A percentile compares a stretch with the other conserved stretches of the same genome.
phyloP scores from a whole-genome alignment of 2,797 vertebrate species.

The Vireo griseus region DNA sequence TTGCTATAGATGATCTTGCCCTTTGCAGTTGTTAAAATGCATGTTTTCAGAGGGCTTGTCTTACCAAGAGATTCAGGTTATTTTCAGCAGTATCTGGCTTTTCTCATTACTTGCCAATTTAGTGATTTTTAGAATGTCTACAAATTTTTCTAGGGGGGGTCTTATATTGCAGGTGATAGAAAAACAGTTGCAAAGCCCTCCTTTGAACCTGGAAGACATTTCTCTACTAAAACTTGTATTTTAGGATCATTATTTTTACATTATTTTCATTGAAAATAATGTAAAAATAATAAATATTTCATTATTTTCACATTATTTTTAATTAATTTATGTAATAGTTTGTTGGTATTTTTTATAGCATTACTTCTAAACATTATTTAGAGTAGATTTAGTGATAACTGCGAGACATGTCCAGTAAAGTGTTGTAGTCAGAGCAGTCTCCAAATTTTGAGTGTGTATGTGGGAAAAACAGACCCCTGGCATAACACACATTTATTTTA shows the following conservation, averaged over 20 bases:
- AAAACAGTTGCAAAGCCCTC: not conserved
- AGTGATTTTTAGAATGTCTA: not conserved
- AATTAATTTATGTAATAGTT: not conserved
- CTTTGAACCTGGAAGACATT: not conserved
- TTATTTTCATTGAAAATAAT: too few species aligned
- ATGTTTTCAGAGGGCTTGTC: not conserved
- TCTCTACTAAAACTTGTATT: not conserved
- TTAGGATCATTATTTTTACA: not conserved
- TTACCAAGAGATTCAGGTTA: not conserved
- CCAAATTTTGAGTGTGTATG: not conserved
- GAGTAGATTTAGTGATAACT: not conserved
- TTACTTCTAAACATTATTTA: not conserved
- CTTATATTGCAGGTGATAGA: not conserved
- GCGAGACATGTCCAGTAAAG: not conserved
- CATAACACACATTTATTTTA: not conserved
- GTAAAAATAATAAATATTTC: too few species aligned
- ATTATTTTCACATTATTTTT: not conserved
- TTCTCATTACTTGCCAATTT: not conserved
- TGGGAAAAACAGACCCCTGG: not conserved
- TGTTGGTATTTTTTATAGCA: not conserved
- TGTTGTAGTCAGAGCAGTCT: not conserved
- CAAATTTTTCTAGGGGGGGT: not conserved
- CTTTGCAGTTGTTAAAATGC: not conserved
- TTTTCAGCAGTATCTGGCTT: not conserved
- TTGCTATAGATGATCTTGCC: not conserved